Evolutionary conservation across 2,888 invertebrate genomes (phyloP).

Genomic region (Acronicta psi): DNA sequence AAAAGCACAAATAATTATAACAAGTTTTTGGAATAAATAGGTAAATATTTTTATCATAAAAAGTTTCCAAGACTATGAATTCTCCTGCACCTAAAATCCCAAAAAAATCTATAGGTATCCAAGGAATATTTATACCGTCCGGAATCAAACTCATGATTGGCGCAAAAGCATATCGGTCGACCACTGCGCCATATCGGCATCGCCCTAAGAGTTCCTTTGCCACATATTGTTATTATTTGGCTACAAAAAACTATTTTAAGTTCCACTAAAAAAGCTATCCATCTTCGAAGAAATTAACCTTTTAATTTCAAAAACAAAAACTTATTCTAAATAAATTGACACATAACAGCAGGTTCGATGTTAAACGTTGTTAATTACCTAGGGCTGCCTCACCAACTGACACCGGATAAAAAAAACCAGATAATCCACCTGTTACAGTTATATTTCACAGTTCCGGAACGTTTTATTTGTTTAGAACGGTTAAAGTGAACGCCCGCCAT

Average conservation of each 20-base stretch:
- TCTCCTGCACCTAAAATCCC: too few relatives aligned
- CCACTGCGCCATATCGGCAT: too few relatives aligned
- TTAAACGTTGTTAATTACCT: constrained; percentile 80
- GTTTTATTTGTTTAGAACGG: constrained; percentile 84
- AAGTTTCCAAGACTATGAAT: too few relatives aligned
- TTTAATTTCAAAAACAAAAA: constrained; percentile 33
- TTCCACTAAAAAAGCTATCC: background rate
- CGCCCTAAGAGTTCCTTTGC: too few relatives aligned
- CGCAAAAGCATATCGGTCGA: too few relatives aligned
- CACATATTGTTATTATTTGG: too few relatives aligned
- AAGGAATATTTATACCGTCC: too few relatives aligned
- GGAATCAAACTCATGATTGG: too few relatives aligned
- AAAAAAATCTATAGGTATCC: too few relatives aligned
- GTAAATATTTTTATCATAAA: too few relatives aligned
- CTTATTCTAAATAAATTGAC: constrained; percentile 57
- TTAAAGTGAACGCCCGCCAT: constrained; percentile 77
- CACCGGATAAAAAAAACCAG: constrained; percentile 64
- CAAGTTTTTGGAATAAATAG: too few relatives aligned
- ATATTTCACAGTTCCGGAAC: constrained; percentile 63
- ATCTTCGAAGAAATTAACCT: constrained; percentile 15
- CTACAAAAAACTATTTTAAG: background rate
- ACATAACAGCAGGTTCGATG: constrained; percentile 80
- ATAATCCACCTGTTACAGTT: constrained; percentile 80
- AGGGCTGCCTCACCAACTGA: constrained; percentile 72
- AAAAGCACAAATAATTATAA: too few relatives aligned